These are phyloP conservation scores for Apodemia duryi DNA, from an alignment of 2,888 invertebrate species.

Conservation along the genomic window DNA sequence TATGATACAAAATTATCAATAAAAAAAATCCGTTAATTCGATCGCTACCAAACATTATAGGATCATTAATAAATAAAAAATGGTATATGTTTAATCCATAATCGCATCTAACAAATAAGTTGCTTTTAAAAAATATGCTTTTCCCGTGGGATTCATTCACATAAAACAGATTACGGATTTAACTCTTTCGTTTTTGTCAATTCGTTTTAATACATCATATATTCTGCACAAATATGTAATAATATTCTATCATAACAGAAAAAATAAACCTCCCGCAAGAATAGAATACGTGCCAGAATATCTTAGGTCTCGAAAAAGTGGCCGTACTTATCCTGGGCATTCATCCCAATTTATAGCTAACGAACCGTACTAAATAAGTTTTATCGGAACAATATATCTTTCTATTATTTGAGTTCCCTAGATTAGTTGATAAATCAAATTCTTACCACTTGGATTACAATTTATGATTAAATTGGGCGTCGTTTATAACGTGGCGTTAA, in stretches of 20 bases:
- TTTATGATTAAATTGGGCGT: background rate
- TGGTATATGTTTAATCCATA: too few relatives aligned
- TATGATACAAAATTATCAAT: too few relatives aligned
- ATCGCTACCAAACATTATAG: too few relatives aligned
- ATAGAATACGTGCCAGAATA: background rate
- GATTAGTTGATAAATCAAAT: background rate
- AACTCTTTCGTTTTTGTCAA: too few relatives aligned
- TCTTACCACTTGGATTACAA: background rate
- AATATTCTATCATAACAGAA: background rate
- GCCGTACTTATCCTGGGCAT: background rate
- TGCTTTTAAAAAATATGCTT: too few relatives aligned
- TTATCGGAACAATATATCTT: background rate
- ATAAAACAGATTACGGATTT: too few relatives aligned
- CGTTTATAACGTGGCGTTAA: background rate
- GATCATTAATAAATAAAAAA: too few relatives aligned
- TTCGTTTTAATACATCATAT: background rate
- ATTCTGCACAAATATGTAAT: background rate
- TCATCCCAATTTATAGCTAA: background rate
- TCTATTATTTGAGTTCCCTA: background rate
- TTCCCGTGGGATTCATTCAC: too few relatives aligned
- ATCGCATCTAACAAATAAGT: too few relatives aligned
- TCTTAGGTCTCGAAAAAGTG: background rate
- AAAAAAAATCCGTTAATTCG: too few relatives aligned
- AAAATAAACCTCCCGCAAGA: background rate
- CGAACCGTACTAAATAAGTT: slow-evolving; percentile 2